Evolutionary conservation across 2,113 vertebrate species (phyloP).

Genomic region (Vulpes lagopus): DNA sequence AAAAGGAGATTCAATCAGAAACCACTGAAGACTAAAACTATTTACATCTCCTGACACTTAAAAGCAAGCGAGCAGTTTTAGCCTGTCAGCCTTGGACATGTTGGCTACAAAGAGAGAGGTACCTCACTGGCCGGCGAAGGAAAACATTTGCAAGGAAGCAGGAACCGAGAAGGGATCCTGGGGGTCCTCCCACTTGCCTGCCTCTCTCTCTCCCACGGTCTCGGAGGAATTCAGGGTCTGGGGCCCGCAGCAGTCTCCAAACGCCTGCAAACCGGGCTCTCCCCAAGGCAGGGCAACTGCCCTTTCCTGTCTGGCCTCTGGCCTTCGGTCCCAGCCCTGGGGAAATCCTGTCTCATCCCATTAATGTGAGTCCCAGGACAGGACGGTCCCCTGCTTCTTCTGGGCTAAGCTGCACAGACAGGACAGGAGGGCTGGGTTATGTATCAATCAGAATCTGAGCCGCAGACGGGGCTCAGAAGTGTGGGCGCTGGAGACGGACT

Average conservation of each 20-base stretch:
- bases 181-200: slow-evolving; percentile 66
- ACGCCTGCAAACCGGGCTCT: neutral
- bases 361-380: slow-evolving; percentile 25
- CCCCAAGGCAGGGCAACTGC: neutral
- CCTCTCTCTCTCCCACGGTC: slow-evolving; percentile 65
- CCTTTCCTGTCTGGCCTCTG: slow-evolving; percentile 49
- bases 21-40: slow-evolving; percentile 87
- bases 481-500: neutral
- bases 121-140: slow-evolving; percentile 71
- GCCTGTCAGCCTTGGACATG: slow-evolving; percentile 83
- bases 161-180: slow-evolving; percentile 73
- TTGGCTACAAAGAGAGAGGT: slow-evolving; percentile 69
- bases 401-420: accelerated
- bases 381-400: neutral
- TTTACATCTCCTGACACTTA: slow-evolving; percentile 89
- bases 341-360: slow-evolving; percentile 61
- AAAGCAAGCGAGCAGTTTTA: slow-evolving; percentile 86
- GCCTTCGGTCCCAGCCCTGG: slow-evolving; percentile 21
- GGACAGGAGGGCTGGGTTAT: neutral
- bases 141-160: slow-evolving; percentile 69
- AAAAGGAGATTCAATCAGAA: slow-evolving; percentile 91
- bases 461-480: neutral
- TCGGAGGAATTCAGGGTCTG: neutral
- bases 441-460: neutral
- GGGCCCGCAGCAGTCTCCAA: accelerated